Base-by-base conservation (phyloP, 2,113 vertebrate species). In the Entomyzon cyanotis region DNA sequence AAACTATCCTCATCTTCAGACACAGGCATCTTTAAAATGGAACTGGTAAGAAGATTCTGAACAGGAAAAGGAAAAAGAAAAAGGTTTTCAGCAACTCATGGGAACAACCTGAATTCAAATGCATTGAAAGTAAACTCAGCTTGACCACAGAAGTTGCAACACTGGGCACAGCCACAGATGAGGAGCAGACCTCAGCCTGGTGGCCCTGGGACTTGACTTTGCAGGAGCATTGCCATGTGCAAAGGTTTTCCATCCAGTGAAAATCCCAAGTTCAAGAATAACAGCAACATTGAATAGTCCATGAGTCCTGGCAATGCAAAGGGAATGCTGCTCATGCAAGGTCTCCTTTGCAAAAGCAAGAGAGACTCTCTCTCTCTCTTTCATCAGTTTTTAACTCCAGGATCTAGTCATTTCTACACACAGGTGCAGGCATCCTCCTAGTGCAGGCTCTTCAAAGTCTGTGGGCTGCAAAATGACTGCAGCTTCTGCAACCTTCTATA, bases 21-120 rank as follows among this genome's bases (percentile, higher is more conserved):
- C 35, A 97, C 88, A 3, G 98, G 97, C 69, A 98, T 98, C 98
- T 98, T 99, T 97, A 99, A 96, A 97, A 98, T 84, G 67, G 99
- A 99, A 97, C 99, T 99, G 13, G 99, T 99, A 63, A 99, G 98
- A 83, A 99, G 98, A 97, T 99, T 99, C 99, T 99, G 94, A 86
- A 96, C 23, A 88, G 58, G 21, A 70, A 70, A 77, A 96, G 55
- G 81, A 77, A 70, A 56, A 86, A 92, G 46, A 49, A 88, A 50
- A 73, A 70, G 2, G 23, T 67, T 59, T 80, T 78, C 69, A 78
- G 76, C 63, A 89, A 90, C 27, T 75, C 41, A 76, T 42, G 47
- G 87, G 37, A 68, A 63, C 55, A 64, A 68, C 44, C 17, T 89
- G 16, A 65, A 93, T 73, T 83, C 2, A 1, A 68, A 92, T 0